Conservation (phyloP, 1,140 invertebrate species). For the Bilobella aurantiaca region DNA sequence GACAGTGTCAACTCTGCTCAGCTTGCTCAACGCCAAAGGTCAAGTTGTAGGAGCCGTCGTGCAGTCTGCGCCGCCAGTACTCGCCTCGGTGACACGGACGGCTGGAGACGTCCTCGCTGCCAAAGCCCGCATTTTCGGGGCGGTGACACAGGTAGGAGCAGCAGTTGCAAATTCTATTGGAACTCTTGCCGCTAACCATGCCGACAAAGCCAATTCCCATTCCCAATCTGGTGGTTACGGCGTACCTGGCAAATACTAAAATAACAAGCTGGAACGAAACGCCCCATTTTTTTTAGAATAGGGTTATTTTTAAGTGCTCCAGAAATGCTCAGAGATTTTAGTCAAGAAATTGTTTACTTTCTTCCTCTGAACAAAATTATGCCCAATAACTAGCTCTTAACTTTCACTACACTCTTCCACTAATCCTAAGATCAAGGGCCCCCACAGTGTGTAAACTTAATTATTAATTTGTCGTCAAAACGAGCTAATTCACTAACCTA, state of each 20-base stretch:
- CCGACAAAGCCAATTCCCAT: conserved; percentile 18
- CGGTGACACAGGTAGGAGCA: conserved; percentile 36
- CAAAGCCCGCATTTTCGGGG: conserved; percentile 35
- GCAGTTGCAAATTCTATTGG: conserved; percentile 35
- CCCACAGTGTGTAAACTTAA: no score
- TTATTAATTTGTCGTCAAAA: no score
- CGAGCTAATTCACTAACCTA: no score
- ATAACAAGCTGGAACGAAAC: background rate
- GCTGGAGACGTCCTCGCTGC: conserved; percentile 35
- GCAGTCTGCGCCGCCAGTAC: conserved; percentile 34
- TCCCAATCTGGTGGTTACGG: conserved; percentile 21
- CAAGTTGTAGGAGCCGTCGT: conserved; percentile 35
- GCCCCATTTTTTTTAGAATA: background rate
- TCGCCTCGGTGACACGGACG: conserved; percentile 33
- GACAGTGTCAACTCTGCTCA: conserved; percentile 35
- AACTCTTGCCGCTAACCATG: conserved; percentile 27
- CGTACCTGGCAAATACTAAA: conserved; percentile 29
- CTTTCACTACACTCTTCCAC: background rate
- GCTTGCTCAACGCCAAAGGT: conserved; percentile 35
- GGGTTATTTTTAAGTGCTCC: no score
- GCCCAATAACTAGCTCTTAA: background rate
- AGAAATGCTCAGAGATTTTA: no score
- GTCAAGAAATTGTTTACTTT: no score
- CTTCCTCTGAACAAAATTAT: background rate
- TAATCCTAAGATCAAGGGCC: background rate